Evolutionary conservation across 2,797 vertebrate species (phyloP).

Genomic region (Orestias chungarensis): DNA sequence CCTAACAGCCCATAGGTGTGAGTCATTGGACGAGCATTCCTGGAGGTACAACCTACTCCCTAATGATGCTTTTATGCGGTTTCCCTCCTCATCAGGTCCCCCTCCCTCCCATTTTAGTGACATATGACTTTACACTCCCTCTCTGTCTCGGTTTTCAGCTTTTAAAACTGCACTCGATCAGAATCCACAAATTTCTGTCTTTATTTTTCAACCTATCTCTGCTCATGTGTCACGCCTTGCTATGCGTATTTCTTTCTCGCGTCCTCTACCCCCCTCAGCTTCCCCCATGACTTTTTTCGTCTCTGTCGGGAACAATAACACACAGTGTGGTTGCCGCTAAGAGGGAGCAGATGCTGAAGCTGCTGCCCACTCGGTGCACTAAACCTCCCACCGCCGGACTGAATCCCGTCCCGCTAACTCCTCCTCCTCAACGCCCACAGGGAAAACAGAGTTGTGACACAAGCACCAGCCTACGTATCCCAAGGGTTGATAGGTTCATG

Average conservation of each 20-base stretch:
- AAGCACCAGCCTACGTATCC: slow-evolving; percentile 61
- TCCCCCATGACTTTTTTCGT: slow-evolving; percentile 29
- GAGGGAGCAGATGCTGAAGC: slow-evolving; percentile 80
- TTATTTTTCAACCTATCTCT: slow-evolving; percentile 21
- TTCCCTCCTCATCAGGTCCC: slow-evolving; percentile 27
- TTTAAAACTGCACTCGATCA: slow-evolving; percentile 18
- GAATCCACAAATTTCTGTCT: slow-evolving; percentile 19
- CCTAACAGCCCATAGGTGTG: slow-evolving; percentile 51
- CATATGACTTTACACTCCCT: slow-evolving; percentile 26
- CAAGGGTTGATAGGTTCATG: slow-evolving; percentile 71
- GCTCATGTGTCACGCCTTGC: slow-evolving; percentile 12
- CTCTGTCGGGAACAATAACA: slow-evolving; percentile 81
- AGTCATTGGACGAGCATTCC: slow-evolving; percentile 52
- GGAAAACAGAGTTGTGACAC: slow-evolving; percentile 65
- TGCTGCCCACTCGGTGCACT: slow-evolving; percentile 75
- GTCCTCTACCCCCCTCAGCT: neutral
- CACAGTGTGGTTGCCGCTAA: slow-evolving; percentile 80
- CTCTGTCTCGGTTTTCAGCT: slow-evolving; percentile 6
- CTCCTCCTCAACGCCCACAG: slow-evolving; percentile 66
- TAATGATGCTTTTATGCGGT: slow-evolving; percentile 60
- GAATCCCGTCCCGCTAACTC: slow-evolving; percentile 58
- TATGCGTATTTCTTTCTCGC: slow-evolving; percentile 20
- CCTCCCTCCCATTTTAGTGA: slow-evolving; percentile 21
- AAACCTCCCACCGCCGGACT: slow-evolving; percentile 70
- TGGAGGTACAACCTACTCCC: slow-evolving; percentile 51